Percentiles rank a stretch among this genome's conserved stretches.
These are phyloP conservation scores for Sigmodon hispidus DNA, from an alignment of 2,113 vertebrate genomes.

Conservation along the genomic window DNA sequence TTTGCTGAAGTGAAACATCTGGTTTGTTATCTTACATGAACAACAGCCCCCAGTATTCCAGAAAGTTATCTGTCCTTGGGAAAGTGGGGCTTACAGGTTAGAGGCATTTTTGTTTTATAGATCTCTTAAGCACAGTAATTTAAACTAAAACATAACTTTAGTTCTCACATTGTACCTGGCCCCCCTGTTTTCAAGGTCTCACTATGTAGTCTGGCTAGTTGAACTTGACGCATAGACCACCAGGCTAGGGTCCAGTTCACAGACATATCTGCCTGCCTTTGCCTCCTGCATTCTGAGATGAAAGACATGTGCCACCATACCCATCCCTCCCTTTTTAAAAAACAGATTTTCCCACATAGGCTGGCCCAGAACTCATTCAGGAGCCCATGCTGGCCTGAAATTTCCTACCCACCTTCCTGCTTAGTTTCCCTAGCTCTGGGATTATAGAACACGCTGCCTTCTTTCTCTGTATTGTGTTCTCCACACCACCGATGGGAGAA, in stretches of 20 bases:
- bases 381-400: neutral
- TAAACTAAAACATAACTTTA: too few relatives aligned
- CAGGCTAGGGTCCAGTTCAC: neutral
- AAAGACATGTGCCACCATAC: neutral
- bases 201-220: neutral
- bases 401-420: neutral
- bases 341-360: neutral
- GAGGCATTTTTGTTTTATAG: too few relatives aligned
- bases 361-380: neutral
- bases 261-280: neutral
- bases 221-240: neutral
- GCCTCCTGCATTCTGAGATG: neutral
- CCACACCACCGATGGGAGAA: neutral
- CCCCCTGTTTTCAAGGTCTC: neutral
- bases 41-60: too few relatives aligned
- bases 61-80: too few relatives aligned
- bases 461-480: neutral
- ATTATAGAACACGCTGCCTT: neutral
- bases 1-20: too few relatives aligned
- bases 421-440: neutral
- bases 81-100: too few relatives aligned
- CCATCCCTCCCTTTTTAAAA: neutral
- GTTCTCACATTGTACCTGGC: too few relatives aligned
- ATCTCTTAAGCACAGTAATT: too few relatives aligned
- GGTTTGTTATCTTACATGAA: too few relatives aligned